phyloP scores from a whole-genome alignment of 2,888 invertebrate species.

The Beris morrisii region DNA sequence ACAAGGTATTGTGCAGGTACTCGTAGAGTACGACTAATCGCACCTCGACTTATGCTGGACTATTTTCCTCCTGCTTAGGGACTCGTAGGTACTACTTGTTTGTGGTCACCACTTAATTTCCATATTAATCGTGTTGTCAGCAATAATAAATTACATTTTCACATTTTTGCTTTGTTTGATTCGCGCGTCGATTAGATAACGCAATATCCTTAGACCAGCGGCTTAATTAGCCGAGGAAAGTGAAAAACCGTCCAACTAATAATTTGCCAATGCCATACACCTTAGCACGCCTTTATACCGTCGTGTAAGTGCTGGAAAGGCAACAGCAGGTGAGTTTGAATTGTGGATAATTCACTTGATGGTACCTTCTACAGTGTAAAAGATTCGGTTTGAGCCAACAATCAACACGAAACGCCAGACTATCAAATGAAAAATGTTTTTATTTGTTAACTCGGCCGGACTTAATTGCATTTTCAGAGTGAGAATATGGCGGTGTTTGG shows the following conservation, averaged over 20 bases:
- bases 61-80: too few relatives aligned
- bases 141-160: constrained; percentile 38
- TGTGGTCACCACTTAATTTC: constrained; percentile 32
- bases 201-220: constrained; percentile 22
- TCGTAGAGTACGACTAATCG: too few relatives aligned
- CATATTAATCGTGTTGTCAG: constrained; percentile 39
- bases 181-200: constrained; percentile 30
- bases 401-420: constrained; percentile 1
- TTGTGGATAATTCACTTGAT: too few relatives aligned
- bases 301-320: too few relatives aligned
- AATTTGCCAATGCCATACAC: too few relatives aligned
- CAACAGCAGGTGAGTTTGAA: too few relatives aligned
- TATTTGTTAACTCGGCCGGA: constrained; percentile 8
- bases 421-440: constrained; percentile 2
- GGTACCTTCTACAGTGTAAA: too few relatives aligned
- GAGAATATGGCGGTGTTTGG: not conserved
- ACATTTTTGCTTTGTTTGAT: constrained; percentile 33
- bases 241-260: constrained; percentile 17
- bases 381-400: not conserved
- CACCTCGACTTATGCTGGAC: too few relatives aligned
- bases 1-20: not conserved
- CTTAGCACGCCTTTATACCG: too few relatives aligned
- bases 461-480: constrained; percentile 20
- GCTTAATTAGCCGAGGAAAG: constrained; percentile 22
- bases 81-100: not conserved